These are phyloP conservation scores for Vipera latastei DNA, from an alignment of 2,797 vertebrate species.

Conservation along the genomic window DNA sequence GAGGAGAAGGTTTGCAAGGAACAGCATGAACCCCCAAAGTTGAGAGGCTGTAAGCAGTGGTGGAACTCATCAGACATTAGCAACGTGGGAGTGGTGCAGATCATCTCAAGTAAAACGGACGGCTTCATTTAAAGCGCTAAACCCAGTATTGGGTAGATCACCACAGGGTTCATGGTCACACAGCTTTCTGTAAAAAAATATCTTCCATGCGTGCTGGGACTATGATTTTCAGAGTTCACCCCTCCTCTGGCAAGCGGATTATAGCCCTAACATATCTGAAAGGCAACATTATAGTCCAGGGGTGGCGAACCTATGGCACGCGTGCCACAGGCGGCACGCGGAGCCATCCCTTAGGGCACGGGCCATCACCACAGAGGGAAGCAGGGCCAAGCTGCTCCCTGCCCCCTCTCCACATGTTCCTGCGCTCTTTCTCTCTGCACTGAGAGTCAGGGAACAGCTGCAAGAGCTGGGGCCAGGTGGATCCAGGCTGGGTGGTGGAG, in stretches of 20 bases:
- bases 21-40: background rate
- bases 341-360: no score
- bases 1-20: background rate
- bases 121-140: no score
- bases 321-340: no score
- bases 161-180: background rate
- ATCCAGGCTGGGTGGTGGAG: no score
- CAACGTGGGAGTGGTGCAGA: background rate
- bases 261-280: background rate
- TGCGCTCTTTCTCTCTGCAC: no score
- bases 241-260: background rate
- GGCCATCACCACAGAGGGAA: no score
- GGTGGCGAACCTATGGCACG: no score
- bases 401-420: no score
- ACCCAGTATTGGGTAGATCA: background rate
- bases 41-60: background rate
- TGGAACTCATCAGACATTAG: background rate
- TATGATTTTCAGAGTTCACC: background rate
- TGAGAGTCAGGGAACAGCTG: no score
- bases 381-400: no score
- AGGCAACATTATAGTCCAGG: background rate
- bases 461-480: no score
- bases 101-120: no score
- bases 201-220: background rate
- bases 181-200: background rate